Conservation (phyloP, 2,113 vertebrate genomes). For the Vidua macroura region DNA sequence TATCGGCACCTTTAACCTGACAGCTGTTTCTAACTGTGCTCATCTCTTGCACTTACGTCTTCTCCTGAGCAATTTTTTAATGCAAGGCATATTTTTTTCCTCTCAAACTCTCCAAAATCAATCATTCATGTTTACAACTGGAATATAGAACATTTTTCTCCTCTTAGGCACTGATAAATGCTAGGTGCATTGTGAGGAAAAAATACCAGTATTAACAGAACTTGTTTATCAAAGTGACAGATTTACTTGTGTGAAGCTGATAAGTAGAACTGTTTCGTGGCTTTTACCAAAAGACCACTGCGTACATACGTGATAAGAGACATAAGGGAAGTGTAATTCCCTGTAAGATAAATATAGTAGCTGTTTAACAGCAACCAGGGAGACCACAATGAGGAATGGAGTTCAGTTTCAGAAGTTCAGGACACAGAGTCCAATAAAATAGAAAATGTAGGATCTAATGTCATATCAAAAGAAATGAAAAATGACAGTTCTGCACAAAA, state of each 20-base stretch:
- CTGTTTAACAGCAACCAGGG: background rate
- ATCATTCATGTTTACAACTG: background rate
- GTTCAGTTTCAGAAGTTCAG: background rate
- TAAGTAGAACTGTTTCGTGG: background rate
- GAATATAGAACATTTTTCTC: background rate
- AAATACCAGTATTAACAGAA: background rate
- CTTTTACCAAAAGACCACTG: background rate
- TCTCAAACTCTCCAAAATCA: background rate
- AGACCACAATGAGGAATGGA: background rate
- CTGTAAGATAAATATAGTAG: background rate
- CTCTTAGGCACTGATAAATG: background rate
- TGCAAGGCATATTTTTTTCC: background rate
- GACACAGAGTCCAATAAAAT: background rate
- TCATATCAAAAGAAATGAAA: background rate
- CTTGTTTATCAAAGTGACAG: background rate
- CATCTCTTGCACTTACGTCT: background rate
- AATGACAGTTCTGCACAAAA: background rate
- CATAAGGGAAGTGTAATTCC: background rate
- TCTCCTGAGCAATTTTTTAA: background rate
- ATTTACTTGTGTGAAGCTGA: background rate
- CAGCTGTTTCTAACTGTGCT: background rate
- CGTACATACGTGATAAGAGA: rapidly evolving
- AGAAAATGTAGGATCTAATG: background rate
- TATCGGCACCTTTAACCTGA: background rate
- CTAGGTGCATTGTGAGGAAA: background rate